phyloP scores from a whole-genome alignment of 2,113 vertebrate species.

The Lichenostomus cassidix region DNA sequence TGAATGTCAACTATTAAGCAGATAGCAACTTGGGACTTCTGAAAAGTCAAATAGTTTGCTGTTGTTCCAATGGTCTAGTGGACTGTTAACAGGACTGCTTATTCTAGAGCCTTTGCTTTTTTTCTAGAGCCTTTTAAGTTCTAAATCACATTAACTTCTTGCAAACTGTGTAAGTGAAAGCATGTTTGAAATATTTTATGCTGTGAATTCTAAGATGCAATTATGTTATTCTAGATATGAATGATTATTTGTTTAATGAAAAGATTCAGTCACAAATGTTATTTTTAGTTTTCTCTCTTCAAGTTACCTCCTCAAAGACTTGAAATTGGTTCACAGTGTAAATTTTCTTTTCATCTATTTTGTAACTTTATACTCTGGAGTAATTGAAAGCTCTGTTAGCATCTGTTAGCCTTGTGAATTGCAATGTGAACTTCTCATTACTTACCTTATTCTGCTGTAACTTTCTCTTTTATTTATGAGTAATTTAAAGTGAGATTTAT shows the following conservation, averaged over 20 bases:
- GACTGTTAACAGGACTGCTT: not conserved
- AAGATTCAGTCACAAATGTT: not conserved
- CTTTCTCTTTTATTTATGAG: not conserved
- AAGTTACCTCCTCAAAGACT: not conserved
- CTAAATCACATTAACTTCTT: not conserved
- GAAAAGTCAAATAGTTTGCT: not conserved
- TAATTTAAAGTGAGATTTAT: not conserved
- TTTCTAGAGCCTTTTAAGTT: not conserved
- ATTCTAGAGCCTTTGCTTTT: not conserved
- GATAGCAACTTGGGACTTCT: not conserved
- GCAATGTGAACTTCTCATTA: not conserved
- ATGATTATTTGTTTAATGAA: not conserved
- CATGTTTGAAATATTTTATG: not conserved
- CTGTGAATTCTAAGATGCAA: not conserved
- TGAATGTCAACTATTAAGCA: not conserved
- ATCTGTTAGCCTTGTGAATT: not conserved
- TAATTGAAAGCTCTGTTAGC: not conserved
- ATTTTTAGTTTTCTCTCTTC: not conserved
- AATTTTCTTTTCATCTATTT: not conserved
- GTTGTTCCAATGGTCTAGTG: not conserved
- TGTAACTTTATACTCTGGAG: not conserved
- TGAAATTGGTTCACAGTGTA: not conserved
- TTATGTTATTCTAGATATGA: not conserved
- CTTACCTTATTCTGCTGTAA: not conserved
- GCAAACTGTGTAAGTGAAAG: not conserved